phyloP scores from a whole-genome alignment of 2,113 vertebrate genomes.

The Dissostichus mawsoni region DNA sequence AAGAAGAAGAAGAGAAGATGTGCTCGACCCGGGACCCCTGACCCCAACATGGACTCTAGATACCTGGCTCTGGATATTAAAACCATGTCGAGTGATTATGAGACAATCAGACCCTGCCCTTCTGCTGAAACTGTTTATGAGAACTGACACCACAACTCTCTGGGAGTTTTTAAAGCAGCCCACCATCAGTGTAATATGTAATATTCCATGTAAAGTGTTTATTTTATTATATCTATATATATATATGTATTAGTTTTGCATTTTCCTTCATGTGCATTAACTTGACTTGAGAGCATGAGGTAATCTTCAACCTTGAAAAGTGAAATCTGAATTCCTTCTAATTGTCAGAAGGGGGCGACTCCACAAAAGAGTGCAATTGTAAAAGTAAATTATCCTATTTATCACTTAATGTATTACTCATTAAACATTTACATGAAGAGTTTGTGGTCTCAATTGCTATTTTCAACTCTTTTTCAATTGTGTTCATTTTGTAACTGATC shows the following conservation, averaged over 20 bases:
- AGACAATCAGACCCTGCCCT: neutral
- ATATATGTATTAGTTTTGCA: neutral
- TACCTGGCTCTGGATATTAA: conserved; percentile 22
- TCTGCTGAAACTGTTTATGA: neutral
- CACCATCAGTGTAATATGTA: neutral
- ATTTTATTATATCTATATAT: neutral
- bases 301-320: too few species aligned
- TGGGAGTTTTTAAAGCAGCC: neutral
- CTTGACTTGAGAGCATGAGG: neutral
- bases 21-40: neutral
- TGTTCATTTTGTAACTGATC: too few species aligned
- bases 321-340: too few species aligned
- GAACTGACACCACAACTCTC: neutral
- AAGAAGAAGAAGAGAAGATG: neutral
- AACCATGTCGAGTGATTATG: conserved; percentile 3
- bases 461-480: too few species aligned
- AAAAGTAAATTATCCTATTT: too few species aligned
- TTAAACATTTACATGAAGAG: too few species aligned
- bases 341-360: too few species aligned
- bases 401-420: too few species aligned
- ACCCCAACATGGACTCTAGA: neutral
- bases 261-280: neutral
- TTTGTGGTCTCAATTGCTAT: too few species aligned
- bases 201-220: neutral
- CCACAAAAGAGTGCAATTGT: too few species aligned